Conservation (phyloP, 2,888 invertebrate species). For the Pteria penguin region DNA sequence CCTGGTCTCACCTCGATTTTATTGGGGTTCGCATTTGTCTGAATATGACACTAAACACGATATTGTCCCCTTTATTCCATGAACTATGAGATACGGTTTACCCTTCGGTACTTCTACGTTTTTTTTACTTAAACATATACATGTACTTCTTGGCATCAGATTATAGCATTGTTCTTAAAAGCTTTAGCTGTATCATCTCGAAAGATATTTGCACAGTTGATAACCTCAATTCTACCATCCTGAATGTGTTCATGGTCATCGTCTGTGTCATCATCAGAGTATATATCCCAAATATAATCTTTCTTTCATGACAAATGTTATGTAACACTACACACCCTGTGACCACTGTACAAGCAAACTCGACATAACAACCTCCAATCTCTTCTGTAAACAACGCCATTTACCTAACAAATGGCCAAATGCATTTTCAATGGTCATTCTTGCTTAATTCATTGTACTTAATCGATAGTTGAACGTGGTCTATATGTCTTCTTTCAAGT, state of each 20-base stretch:
- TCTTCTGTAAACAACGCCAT: conserved; percentile 15
- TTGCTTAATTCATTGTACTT: not conserved
- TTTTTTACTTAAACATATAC: too few relatives aligned
- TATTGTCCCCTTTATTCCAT: too few relatives aligned
- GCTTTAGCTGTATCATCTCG: conserved; percentile 7
- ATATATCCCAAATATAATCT: not conserved
- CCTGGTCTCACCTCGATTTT: too few relatives aligned
- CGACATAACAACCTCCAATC: conserved; percentile 24
- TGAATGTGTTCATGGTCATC: not conserved
- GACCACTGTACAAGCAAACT: conserved; percentile 12
- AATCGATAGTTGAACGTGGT: not conserved
- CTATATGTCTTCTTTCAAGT: not conserved
- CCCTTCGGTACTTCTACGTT: too few relatives aligned
- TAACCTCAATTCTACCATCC: not conserved
- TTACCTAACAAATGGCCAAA: conserved; percentile 7
- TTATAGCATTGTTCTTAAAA: conserved; percentile 8
- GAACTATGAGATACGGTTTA: too few relatives aligned
- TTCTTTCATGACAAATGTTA: not conserved
- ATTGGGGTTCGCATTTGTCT: too few relatives aligned
- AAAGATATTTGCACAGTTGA: not conserved
- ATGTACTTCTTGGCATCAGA: too few relatives aligned
- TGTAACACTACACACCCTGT: not conserved
- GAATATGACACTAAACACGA: too few relatives aligned
- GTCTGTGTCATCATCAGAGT: not conserved
- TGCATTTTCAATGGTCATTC: conserved; percentile 10